Evolutionary conservation across 2,888 invertebrate genomes (phyloP).

Genomic region (Arctia plantaginis): DNA sequence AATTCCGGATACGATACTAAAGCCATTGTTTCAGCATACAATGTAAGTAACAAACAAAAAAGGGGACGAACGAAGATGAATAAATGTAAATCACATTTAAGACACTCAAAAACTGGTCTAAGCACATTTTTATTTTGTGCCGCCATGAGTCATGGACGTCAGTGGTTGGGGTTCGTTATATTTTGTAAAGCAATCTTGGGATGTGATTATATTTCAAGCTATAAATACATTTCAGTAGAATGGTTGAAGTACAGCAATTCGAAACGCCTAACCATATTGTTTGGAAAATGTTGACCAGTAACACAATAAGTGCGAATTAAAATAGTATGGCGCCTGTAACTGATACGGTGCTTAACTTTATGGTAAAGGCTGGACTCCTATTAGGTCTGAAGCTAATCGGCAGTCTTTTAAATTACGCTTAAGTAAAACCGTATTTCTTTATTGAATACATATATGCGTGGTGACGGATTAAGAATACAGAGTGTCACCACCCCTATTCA

Average conservation of each 20-base stretch:
- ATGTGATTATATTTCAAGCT: background rate
- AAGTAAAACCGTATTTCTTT: background rate
- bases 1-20: conserved; percentile 80
- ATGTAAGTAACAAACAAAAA: conserved; percentile 80
- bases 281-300: background rate
- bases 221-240: background rate
- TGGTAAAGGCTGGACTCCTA: background rate
- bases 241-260: background rate
- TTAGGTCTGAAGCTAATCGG: background rate
- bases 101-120: conserved; percentile 71
- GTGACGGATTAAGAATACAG: too few species aligned
- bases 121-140: conserved; percentile 53
- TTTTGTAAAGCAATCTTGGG: background rate
- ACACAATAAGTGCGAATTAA: background rate
- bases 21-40: conserved; percentile 83
- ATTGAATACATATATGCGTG: too few species aligned
- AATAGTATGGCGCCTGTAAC: background rate
- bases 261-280: background rate
- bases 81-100: conserved; percentile 80
- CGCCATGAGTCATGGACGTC: conserved; percentile 33
- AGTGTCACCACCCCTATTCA: too few species aligned
- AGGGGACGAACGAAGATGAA: conserved; percentile 72
- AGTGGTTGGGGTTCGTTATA: conserved; percentile 26
- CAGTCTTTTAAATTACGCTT: too few species aligned
- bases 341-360: background rate